A percentile compares a stretch with the other conserved stretches of the same genome.
These are phyloP conservation scores for Bryconaethiops microstoma DNA, from an alignment of 2,797 vertebrate genomes.

Conservation along the genomic window DNA sequence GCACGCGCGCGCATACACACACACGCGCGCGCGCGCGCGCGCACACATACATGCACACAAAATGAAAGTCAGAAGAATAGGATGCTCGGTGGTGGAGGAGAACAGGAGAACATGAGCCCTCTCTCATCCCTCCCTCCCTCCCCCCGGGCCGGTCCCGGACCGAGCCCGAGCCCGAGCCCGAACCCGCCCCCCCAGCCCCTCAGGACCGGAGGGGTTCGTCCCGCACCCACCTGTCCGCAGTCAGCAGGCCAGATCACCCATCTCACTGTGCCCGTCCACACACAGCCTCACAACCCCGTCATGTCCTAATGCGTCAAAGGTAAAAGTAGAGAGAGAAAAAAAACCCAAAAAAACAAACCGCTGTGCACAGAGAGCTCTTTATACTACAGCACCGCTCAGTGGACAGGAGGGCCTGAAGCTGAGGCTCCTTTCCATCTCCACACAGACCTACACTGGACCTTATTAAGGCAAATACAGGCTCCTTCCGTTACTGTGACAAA, in stretches of 20 bases:
- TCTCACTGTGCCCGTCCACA: constrained; percentile 51
- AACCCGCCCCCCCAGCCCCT: no score
- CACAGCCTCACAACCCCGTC: constrained; percentile 58
- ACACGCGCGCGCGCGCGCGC: not conserved
- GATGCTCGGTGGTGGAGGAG: constrained; percentile 29
- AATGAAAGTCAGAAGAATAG: constrained; percentile 56
- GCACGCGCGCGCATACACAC: no score
- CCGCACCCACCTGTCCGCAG: constrained; percentile 58
- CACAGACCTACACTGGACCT: no score
- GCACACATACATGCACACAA: constrained; percentile 17
- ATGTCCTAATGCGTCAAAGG: constrained; percentile 65
- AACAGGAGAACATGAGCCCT: constrained; percentile 16
- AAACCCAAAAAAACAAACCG: constrained; percentile 56
- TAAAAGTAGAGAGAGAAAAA: constrained; percentile 61
- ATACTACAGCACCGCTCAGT: constrained; percentile 77
- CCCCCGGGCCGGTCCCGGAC: constrained; percentile 6
- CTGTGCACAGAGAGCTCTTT: constrained; percentile 41
- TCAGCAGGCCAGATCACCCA: constrained; percentile 59
- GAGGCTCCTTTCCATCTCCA: not conserved
- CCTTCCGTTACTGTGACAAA: no score
- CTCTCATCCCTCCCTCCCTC: not conserved
- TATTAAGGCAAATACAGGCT: no score
- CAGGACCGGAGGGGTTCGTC: not conserved
- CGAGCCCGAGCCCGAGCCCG: not conserved
- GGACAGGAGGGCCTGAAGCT: constrained; percentile 73